Percentiles rank a stretch among this genome's conserved stretches.
phyloP scores from a whole-genome alignment of 2,113 vertebrate species.

The Edolisoma coerulescens region DNA sequence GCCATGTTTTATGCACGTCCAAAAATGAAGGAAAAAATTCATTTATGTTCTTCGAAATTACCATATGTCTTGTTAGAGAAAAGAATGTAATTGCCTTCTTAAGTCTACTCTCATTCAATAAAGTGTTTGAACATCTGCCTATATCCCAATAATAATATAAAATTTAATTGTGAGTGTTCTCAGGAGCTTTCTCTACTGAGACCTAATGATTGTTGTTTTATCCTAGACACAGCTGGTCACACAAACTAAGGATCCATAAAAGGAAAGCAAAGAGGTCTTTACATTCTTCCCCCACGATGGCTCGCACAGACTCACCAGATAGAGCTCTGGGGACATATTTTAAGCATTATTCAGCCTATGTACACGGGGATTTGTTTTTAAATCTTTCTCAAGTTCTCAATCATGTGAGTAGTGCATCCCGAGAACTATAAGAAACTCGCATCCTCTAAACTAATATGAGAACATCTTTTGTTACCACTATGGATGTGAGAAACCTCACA shows the following conservation, averaged over 20 bases:
- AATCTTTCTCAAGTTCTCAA: neutral
- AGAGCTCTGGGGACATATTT: neutral
- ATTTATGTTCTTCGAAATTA: too few species aligned
- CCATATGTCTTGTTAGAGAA: neutral
- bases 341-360: neutral
- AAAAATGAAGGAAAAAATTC: neutral
- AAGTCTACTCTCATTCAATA: slow-evolving; percentile 8
- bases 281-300: too few species aligned
- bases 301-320: neutral
- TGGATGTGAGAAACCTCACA: too few species aligned
- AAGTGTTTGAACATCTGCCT: slow-evolving; percentile 16
- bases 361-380: neutral
- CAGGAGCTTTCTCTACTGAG: neutral
- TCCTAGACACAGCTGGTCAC: neutral
- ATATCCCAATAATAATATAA: neutral
- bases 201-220: neutral
- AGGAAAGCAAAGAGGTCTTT: too few species aligned
- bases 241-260: neutral
- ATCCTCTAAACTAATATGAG: neutral
- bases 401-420: neutral
- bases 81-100: neutral
- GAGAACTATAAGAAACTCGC: neutral
- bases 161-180: too few species aligned
- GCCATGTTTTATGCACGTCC: slow-evolving; percentile 10
- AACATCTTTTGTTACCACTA: too few species aligned